A percentile compares a stretch with the other conserved stretches of the same genome.
Conservation (phyloP, 2,113 vertebrate genomes). For the Dendrocopos noguchii region DNA sequence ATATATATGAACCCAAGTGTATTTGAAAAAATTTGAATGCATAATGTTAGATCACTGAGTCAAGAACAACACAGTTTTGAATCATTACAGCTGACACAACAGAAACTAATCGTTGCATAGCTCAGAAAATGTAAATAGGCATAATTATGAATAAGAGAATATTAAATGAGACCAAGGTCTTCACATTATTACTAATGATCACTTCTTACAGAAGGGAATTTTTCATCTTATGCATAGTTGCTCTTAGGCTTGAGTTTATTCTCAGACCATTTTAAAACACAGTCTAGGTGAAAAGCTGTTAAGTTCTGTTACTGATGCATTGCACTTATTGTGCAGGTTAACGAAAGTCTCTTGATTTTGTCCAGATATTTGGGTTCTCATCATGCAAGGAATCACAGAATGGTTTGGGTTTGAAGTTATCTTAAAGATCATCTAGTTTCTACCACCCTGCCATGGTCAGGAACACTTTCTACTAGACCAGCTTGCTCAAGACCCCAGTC, state of each 20-base stretch:
- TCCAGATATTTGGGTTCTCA: not conserved
- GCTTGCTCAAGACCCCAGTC: no score
- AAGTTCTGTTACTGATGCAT: not conserved
- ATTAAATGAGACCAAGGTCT: not conserved
- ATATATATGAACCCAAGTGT: not conserved
- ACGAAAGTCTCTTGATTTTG: not conserved
- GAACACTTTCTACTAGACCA: no score
- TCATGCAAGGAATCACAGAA: constrained; percentile 3
- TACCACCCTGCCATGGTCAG: no score
- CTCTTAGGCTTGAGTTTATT: not conserved
- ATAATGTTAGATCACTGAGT: not conserved
- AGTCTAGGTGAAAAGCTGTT: not conserved
- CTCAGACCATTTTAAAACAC: not conserved
- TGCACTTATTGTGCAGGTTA: not conserved
- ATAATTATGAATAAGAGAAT: not conserved
- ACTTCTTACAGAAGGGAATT: not conserved
- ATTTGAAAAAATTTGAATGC: not conserved
- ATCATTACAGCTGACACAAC: not conserved
- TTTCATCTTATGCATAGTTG: not conserved
- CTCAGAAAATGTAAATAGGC: not conserved
- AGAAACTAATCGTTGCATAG: not conserved
- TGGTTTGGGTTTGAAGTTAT: not conserved
- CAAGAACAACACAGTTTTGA: not conserved
- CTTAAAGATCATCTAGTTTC: no score
- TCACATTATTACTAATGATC: not conserved